These are phyloP conservation scores for Aphidoletes aphidimyza DNA, from an alignment of 2,888 invertebrate species.

Conservation along the genomic window DNA sequence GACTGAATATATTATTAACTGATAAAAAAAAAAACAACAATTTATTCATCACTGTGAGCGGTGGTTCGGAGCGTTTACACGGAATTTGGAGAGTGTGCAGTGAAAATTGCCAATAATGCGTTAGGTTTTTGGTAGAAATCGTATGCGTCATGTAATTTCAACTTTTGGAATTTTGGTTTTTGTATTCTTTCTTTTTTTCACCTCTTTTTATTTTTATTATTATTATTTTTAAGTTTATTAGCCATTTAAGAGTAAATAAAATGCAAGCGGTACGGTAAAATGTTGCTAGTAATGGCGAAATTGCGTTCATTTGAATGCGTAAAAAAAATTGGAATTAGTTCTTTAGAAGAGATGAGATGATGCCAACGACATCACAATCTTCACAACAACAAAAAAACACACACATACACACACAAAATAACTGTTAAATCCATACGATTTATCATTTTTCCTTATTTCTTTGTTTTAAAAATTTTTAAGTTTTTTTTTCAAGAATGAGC, in stretches of 20 bases:
- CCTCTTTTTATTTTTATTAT: background rate
- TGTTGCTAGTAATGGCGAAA: slow-evolving; percentile 16
- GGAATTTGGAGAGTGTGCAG: background rate
- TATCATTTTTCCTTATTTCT: too few species aligned
- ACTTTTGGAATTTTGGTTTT: background rate
- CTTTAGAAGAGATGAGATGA: too few species aligned
- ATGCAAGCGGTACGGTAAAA: slow-evolving; percentile 27
- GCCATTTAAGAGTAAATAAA: slow-evolving; percentile 31
- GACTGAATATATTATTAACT: slow-evolving; percentile 3
- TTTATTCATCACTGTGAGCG: slow-evolving; percentile 5
- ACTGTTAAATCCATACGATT: too few species aligned
- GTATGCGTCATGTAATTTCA: too few species aligned
- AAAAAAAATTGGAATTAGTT: too few species aligned
- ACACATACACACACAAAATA: too few species aligned
- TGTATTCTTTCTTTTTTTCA: background rate
- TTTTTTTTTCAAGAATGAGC: background rate
- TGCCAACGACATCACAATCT: too few species aligned
- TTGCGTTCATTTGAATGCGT: background rate
- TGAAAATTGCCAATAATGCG: background rate
- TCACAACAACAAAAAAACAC: too few species aligned
- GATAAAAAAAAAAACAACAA: too few species aligned
- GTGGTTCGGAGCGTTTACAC: background rate
- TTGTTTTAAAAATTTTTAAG: background rate
- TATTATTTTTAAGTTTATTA: background rate
- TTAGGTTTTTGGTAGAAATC: too few species aligned